Conservation (phyloP, 2,113 vertebrate species). For the Petaurus breviceps region DNA sequence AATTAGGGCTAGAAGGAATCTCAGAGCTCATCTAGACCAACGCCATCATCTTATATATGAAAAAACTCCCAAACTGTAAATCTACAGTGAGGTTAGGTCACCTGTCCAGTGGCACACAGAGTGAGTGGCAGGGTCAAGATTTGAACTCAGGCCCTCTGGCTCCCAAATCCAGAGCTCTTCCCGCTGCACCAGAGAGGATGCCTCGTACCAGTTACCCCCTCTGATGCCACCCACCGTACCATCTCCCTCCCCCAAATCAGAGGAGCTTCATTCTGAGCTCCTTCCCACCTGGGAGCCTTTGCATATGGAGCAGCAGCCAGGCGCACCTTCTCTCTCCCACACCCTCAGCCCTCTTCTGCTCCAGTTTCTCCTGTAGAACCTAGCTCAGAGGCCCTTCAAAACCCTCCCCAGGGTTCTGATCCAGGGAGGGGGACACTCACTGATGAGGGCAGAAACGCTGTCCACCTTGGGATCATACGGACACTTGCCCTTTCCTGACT, state of each 20-base stretch:
- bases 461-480: conserved; percentile 98
- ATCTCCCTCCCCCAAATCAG: not conserved
- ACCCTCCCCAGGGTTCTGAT: not conserved
- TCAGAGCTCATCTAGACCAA: not conserved
- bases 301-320: not conserved
- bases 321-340: not conserved
- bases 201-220: no score
- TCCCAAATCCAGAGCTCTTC: not conserved
- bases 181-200: not conserved
- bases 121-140: not conserved
- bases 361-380: not conserved
- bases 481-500: conserved; percentile 99
- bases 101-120: not conserved
- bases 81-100: not conserved
- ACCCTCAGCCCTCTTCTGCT: not conserved
- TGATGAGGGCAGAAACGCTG: conserved; percentile 96
- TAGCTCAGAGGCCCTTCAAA: not conserved
- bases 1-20: not conserved
- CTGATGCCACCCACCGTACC: not conserved
- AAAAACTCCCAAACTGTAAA: not conserved
- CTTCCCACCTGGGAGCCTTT: not conserved
- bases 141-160: not conserved
- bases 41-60: not conserved
- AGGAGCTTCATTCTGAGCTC: not conserved
- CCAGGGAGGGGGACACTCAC: conserved; percentile 85